Conservation (phyloP, 2,797 vertebrate genomes). For the Triplophysa yarkandensis region DNA sequence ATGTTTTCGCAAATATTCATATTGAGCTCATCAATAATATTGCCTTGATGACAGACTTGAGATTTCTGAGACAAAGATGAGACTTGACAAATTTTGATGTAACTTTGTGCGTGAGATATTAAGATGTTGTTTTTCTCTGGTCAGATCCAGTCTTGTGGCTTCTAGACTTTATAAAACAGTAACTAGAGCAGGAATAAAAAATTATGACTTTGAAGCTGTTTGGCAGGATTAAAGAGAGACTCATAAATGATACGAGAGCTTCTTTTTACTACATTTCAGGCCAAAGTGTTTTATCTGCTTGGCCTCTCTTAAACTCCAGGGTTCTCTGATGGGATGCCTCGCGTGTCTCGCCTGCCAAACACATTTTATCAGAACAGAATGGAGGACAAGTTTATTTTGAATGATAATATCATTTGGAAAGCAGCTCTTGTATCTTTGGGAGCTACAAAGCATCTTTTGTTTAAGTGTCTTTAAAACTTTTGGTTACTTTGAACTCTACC, state of each 20-base stretch:
- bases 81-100: too few species aligned
- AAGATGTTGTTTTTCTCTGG: too few species aligned
- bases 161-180: not conserved
- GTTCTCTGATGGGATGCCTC: not conserved
- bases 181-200: not conserved
- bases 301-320: conserved; percentile 24
- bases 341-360: conserved; percentile 5
- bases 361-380: conserved; percentile 12
- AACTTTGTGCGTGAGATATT: too few species aligned
- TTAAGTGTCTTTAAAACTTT: too few species aligned
- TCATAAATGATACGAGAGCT: conserved; percentile 16
- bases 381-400: not conserved
- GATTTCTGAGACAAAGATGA: too few species aligned
- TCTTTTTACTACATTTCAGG: not conserved
- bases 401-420: not conserved
- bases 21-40: too few species aligned
- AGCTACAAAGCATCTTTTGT: not conserved
- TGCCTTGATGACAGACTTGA: too few species aligned
- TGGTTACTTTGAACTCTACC: not conserved
- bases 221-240: not conserved
- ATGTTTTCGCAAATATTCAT: too few species aligned
- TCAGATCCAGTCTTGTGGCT: not conserved
- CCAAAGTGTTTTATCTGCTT: conserved; percentile 14
- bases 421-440: not conserved
- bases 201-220: not conserved